phyloP scores from a whole-genome alignment of 1,140 invertebrate genomes.

The Scaptodrosophila lebanonensis region DNA sequence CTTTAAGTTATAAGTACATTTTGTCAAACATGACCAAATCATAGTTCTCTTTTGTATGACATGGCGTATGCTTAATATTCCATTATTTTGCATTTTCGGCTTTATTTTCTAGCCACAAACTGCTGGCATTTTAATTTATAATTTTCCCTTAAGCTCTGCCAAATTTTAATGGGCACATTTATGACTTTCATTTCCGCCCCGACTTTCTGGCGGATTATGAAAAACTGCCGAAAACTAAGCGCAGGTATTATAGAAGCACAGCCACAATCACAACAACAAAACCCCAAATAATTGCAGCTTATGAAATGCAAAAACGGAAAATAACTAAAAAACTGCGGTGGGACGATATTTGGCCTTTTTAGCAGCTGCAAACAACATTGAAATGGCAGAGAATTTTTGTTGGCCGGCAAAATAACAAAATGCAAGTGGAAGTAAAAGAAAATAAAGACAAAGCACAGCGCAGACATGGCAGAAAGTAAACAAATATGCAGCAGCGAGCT shows the following conservation, averaged over 20 bases:
- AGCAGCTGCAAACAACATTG: too few relatives aligned
- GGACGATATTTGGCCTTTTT: too few relatives aligned
- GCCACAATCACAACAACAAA: constrained; percentile 3
- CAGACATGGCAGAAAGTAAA: constrained; percentile 39
- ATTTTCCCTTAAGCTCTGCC: too few relatives aligned
- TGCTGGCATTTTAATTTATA: too few relatives aligned
- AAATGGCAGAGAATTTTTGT: too few relatives aligned
- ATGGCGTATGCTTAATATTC: constrained; percentile 37
- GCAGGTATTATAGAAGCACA: constrained; percentile 8
- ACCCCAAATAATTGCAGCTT: constrained; percentile 38
- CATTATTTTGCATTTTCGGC: neutral
- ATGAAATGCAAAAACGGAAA: constrained; percentile 12
- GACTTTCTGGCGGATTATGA: too few relatives aligned
- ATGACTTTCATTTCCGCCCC: too few relatives aligned
- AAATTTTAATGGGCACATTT: too few relatives aligned
- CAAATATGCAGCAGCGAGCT: constrained; percentile 19
- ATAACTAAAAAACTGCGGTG: neutral
- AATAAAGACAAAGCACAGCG: constrained; percentile 31
- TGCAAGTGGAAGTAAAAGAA: constrained; percentile 15
- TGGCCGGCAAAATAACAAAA: constrained; percentile 11
- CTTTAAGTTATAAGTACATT: too few relatives aligned
- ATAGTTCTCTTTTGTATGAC: too few relatives aligned
- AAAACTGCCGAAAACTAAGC: too few relatives aligned
- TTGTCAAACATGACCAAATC: too few relatives aligned
- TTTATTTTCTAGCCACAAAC: neutral